Evolutionary conservation across 2,113 vertebrate genomes (phyloP).

Genomic region (Lepidothrix coronata): DNA sequence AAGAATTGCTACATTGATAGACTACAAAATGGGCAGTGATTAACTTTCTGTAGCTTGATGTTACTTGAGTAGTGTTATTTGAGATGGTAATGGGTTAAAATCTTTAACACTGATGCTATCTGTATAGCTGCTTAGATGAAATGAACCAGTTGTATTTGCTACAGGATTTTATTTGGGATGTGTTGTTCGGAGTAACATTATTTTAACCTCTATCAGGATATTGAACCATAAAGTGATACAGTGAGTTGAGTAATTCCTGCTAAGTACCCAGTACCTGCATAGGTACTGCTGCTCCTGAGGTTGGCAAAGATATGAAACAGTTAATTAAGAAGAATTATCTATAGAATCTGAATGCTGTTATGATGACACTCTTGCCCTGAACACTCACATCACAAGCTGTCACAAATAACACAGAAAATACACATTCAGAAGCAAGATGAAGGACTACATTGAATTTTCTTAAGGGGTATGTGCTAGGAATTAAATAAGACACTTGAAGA

Average conservation of each 20-base stretch:
- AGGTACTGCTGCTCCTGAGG: not conserved
- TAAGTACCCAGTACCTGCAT: not conserved
- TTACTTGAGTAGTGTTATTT: not conserved
- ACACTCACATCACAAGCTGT: not conserved
- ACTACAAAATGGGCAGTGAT: not conserved
- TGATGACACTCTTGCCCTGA: not conserved
- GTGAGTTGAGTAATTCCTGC: not conserved
- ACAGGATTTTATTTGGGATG: not conserved
- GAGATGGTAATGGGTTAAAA: not conserved
- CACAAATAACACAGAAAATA: not conserved
- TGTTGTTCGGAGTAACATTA: not conserved
- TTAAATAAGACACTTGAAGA: not conserved
- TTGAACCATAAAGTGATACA: not conserved
- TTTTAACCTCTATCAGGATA: not conserved
- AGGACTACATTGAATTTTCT: not conserved
- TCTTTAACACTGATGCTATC: not conserved
- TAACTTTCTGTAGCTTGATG: not conserved
- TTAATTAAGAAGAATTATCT: not conserved
- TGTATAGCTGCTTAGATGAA: not conserved
- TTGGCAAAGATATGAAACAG: not conserved
- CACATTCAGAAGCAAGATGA: not conserved
- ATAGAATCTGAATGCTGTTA: not conserved
- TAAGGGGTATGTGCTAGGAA: not conserved
- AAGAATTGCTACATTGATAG: not conserved
- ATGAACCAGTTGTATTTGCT: not conserved